Base-by-base conservation (phyloP, 1,140 invertebrate species). In the Anoplophora glabripennis region DNA sequence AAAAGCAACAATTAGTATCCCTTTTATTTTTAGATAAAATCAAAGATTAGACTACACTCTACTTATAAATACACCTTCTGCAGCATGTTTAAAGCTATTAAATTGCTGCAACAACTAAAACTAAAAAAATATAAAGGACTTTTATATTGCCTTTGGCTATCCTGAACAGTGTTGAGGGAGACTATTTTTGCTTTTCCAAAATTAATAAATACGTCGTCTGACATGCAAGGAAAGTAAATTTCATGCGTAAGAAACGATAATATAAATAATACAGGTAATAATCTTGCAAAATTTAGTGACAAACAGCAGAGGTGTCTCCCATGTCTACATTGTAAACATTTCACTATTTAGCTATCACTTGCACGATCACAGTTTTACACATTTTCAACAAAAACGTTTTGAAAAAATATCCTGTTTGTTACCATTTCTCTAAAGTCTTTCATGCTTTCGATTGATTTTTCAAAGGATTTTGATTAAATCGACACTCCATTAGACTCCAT, bases 401-500 rank as follows among this genome's bases (percentile, higher is more conserved):
- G 77, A 77, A 76, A 76, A 77, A 76, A 55, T 53, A 60, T 53
- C 8, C 48, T 57, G 62, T 66, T 66, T 41, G 63, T 75, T 76
- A 77, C 73, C 74, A 74, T 75, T 72, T 72, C 65, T 53, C 61
- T 64, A 15, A 49, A 59, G 64, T 70, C 72, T 73, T 71, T 70
- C 69, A 73, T 73, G 57, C 44, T 72, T 72, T 65, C 64, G 45
- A 61, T 60, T 64, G 60, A 68, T 64, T 72, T 61, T 68, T 73
- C 57, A 71, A 60, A 63, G 47, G 54, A 71, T 76, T 75, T 70
- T 72, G 66, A 70, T 64, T 71, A 72, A 74, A 73, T 74, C 73
- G 72, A 70, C n/a, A n/a, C 72, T 76, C 73, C 73, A 75, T 75
- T 75, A 76, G 73, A 76, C 76, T 77, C 76, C 76, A 77, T 77